phyloP scores from a whole-genome alignment of 2,113 vertebrate genomes.

The Zosterops japonicus region DNA sequence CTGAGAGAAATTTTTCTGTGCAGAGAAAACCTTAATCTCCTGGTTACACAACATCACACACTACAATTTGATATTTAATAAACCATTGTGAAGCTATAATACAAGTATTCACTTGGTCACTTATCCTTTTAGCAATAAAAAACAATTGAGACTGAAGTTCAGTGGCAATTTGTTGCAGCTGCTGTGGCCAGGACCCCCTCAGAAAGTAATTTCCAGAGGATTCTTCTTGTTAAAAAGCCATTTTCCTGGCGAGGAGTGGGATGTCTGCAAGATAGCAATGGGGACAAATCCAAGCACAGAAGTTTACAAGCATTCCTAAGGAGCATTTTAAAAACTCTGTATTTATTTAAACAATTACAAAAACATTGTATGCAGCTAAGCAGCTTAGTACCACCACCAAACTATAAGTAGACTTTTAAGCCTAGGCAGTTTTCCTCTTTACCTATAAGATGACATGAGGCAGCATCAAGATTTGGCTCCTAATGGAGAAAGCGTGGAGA shows the following conservation, averaged over 20 bases:
- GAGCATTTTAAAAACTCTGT: slow-evolving; percentile 36
- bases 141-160: slow-evolving; percentile 30
- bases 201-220: slow-evolving; percentile 63
- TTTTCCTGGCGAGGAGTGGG: slow-evolving; percentile 58
- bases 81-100: neutral
- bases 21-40: slow-evolving; percentile 58
- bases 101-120: slow-evolving; percentile 37
- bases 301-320: slow-evolving; percentile 64
- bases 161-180: slow-evolving; percentile 64
- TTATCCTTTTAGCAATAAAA: slow-evolving; percentile 55
- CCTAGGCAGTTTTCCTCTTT: neutral
- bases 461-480: neutral
- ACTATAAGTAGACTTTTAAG: slow-evolving; percentile 3
- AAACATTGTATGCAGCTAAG: slow-evolving; percentile 47
- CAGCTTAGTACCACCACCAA: slow-evolving; percentile 16
- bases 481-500: neutral
- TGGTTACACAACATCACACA: slow-evolving; percentile 22
- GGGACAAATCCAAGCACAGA: slow-evolving; percentile 38
- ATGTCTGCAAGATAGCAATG: slow-evolving; percentile 61
- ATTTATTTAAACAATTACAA: slow-evolving; percentile 65
- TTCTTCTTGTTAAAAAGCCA: slow-evolving; percentile 73
- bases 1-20: slow-evolving; percentile 1
- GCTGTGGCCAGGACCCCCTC: slow-evolving; percentile 54
- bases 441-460: neutral
- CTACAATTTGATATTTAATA: slow-evolving; percentile 39